A percentile compares a stretch with the other conserved stretches of the same genome.
Evolutionary conservation across 2,888 invertebrate genomes (phyloP).

Genomic region (Cantharis flavilabris): DNA sequence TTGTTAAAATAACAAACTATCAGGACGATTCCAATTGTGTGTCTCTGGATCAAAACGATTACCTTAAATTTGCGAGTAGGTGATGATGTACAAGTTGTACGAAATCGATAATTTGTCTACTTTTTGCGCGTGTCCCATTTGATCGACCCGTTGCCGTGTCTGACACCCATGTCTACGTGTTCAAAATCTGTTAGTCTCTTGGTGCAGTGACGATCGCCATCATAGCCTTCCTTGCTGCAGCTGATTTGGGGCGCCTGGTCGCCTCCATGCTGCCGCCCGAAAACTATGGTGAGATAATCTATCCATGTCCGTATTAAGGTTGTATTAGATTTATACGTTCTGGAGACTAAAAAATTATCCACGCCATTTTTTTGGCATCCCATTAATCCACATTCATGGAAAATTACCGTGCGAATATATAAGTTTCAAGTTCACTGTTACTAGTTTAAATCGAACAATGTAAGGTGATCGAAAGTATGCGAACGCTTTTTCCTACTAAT

Average conservation of each 20-base stretch:
- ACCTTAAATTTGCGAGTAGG: slow-evolving; percentile 18
- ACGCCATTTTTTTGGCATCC: not conserved
- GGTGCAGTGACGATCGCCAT: slow-evolving; percentile 33
- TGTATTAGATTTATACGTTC: not conserved
- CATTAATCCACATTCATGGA: not conserved
- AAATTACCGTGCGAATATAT: not conserved
- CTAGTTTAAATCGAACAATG: not conserved
- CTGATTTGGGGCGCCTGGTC: slow-evolving; percentile 46
- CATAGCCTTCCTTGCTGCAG: slow-evolving; percentile 33
- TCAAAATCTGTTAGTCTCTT: slow-evolving; percentile 30
- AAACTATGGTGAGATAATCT: slow-evolving; percentile 45
- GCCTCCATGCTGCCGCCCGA: slow-evolving; percentile 52
- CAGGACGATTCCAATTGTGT: slow-evolving; percentile 10
- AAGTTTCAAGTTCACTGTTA: not conserved
- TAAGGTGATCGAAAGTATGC: not conserved
- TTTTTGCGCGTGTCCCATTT: slow-evolving; percentile 28
- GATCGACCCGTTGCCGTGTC: slow-evolving; percentile 25
- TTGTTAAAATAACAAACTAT: not conserved
- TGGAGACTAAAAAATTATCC: not conserved
- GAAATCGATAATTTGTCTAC: slow-evolving; percentile 21
- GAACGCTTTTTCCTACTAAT: not conserved
- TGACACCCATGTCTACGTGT: slow-evolving; percentile 25
- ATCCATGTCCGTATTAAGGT: not conserved
- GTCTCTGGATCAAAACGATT: slow-evolving; percentile 18
- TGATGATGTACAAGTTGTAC: slow-evolving; percentile 9